Evolutionary conservation across 2,888 invertebrate genomes (phyloP).

Genomic region (Chirona hameri): DNA sequence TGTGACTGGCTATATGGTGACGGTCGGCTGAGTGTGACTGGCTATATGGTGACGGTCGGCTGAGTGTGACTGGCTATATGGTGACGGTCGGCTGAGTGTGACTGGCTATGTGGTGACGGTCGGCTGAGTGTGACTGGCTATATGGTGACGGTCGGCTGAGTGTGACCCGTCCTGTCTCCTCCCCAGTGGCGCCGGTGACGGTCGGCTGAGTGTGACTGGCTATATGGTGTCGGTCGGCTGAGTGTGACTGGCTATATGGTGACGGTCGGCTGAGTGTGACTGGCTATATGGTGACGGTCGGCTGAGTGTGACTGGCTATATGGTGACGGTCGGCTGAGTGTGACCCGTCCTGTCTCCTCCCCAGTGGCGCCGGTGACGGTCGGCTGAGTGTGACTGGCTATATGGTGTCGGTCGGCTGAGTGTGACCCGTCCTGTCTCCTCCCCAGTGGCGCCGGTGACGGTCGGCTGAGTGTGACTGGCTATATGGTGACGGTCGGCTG

Average conservation of each 20-base stretch:
- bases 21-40: slow-evolving; percentile 82
- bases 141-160: slow-evolving; percentile 90
- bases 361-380: slow-evolving; percentile 64
- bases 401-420: too few species aligned
- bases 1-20: slow-evolving; percentile 57
- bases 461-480: slow-evolving; percentile 79
- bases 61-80: slow-evolving; percentile 49
- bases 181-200: slow-evolving; percentile 58
- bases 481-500: too few species aligned
- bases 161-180: too few species aligned
- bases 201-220: slow-evolving; percentile 79
- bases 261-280: slow-evolving; percentile 86
- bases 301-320: slow-evolving; percentile 44
- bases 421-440: too few species aligned
- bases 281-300: too few species aligned
- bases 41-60: too few species aligned
- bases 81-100: slow-evolving; percentile 91
- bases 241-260: slow-evolving; percentile 55
- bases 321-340: slow-evolving; percentile 87
- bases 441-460: slow-evolving; percentile 58
- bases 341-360: not conserved
- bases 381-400: slow-evolving; percentile 73
- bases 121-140: slow-evolving; percentile 30
- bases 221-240: too few species aligned
- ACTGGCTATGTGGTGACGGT: too few species aligned